These are phyloP conservation scores for Sciaenops ocellatus DNA, from an alignment of 2,797 vertebrate genomes.

Conservation along the genomic window DNA sequence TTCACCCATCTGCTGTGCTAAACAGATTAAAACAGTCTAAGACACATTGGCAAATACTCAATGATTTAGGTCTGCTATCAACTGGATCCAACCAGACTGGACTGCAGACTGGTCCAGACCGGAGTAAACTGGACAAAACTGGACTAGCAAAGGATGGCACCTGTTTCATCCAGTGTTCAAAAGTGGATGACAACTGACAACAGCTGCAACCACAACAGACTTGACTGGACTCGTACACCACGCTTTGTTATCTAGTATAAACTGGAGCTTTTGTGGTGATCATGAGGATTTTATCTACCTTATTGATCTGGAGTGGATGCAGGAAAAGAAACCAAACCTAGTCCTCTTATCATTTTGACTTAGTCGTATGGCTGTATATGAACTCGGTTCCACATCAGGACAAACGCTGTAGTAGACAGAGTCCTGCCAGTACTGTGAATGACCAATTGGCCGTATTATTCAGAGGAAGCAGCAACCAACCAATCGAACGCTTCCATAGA, in stretches of 20 bases:
- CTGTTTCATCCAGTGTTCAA: slow-evolving; percentile 48
- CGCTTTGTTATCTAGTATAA: slow-evolving; percentile 29
- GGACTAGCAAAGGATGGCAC: slow-evolving; percentile 54
- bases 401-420: slow-evolving; percentile 53
- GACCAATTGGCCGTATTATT: slow-evolving; percentile 72
- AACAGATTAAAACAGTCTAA: slow-evolving; percentile 46
- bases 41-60: slow-evolving; percentile 57
- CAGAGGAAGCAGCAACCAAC: slow-evolving; percentile 65
- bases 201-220: slow-evolving; percentile 32
- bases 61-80: slow-evolving; percentile 31
- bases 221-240: slow-evolving; percentile 38
- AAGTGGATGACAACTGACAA: slow-evolving; percentile 50
- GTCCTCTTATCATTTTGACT: slow-evolving; percentile 52
- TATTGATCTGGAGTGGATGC: slow-evolving; percentile 51
- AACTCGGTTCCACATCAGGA: slow-evolving; percentile 53
- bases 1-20: slow-evolving; percentile 41
- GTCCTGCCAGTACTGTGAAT: slow-evolving; percentile 73
- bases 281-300: slow-evolving; percentile 35
- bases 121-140: slow-evolving; percentile 65
- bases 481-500: slow-evolving; percentile 65
- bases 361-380: slow-evolving; percentile 51
- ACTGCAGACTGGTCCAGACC: slow-evolving; percentile 33
- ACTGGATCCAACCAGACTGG: slow-evolving; percentile 53
- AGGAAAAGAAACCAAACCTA: slow-evolving; percentile 46
- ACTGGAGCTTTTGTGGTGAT: slow-evolving; percentile 37